A percentile compares a stretch with the other conserved stretches of the same genome.
Conservation (phyloP, 2,888 invertebrate genomes). For the Lycaena phlaeas region DNA sequence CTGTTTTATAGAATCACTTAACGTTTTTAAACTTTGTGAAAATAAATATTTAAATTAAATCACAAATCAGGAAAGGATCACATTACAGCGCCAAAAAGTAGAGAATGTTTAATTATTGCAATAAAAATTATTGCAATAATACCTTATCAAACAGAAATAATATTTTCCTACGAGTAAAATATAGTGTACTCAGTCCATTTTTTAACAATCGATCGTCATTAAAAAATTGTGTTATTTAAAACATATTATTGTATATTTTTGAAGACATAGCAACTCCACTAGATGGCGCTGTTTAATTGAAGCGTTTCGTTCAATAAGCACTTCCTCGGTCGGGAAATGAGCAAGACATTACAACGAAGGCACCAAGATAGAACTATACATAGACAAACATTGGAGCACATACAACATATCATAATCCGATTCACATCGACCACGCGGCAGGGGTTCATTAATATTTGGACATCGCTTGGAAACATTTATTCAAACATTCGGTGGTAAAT, state of each 20-base stretch:
- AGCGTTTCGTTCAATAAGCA: not conserved
- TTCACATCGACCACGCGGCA: not conserved
- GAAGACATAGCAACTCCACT: no score
- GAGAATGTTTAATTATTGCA: no score
- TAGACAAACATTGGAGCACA: not conserved
- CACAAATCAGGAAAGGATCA: no score
- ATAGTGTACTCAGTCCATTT: no score
- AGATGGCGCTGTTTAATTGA: not conserved
- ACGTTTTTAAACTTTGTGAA: no score
- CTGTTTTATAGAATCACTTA: constrained; percentile 12
- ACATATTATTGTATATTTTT: no score
- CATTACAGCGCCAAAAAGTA: constrained; percentile 3
- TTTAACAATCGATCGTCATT: no score
- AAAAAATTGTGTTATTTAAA: no score
- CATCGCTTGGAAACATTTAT: not conserved
- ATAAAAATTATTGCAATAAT: constrained; percentile 1
- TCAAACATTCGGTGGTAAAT: constrained; percentile 13
- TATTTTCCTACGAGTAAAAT: no score
- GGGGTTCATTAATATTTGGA: not conserved
- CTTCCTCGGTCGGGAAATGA: not conserved
- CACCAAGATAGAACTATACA: constrained; percentile 2
- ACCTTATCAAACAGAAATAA: no score
- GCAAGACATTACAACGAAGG: not conserved
- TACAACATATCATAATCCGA: not conserved
- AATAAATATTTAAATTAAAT: no score